Percentiles rank a stretch among this genome's conserved stretches.
These are phyloP conservation scores for Gymnorhina tibicen DNA, from an alignment of 2,113 vertebrate species.

Conservation along the genomic window DNA sequence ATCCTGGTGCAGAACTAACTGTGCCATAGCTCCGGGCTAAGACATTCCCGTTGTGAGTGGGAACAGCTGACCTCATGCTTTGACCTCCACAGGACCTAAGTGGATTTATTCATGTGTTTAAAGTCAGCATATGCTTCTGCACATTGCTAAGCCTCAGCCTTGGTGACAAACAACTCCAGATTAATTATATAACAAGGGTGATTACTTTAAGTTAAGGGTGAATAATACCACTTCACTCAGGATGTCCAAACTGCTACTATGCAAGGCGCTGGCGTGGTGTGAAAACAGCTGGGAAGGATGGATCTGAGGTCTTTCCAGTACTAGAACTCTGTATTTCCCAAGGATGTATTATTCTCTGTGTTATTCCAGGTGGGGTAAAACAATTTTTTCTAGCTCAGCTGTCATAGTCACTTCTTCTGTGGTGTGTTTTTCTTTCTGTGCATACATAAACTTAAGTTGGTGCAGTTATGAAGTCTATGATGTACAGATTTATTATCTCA, in stretches of 20 bases:
- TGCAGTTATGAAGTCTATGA: not conserved
- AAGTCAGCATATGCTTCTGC: slow-evolving; percentile 7
- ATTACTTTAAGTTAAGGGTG: not conserved
- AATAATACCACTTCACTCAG: not conserved
- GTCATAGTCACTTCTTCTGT: not conserved
- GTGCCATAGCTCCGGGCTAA: not conserved
- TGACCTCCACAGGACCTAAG: not conserved
- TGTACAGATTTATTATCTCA: slow-evolving; percentile 2
- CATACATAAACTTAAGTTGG: not conserved
- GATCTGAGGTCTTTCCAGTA: not conserved
- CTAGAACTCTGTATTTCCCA: not conserved
- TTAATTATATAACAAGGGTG: not conserved
- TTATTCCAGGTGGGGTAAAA: not conserved
- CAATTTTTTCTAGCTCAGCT: not conserved
- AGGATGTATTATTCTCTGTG: not conserved
- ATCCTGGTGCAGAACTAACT: not conserved
- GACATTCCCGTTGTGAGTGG: not conserved
- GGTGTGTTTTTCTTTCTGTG: not conserved
- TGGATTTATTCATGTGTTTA: slow-evolving; percentile 26
- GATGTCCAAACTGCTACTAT: not conserved
- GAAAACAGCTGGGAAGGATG: not conserved
- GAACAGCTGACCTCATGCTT: slow-evolving; percentile 16
- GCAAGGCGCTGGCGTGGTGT: slow-evolving; percentile 5
- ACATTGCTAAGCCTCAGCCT: not conserved
- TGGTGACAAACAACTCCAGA: not conserved